phyloP scores from a whole-genome alignment of 2,113 vertebrate genomes.

The Phoenicopterus ruber region DNA sequence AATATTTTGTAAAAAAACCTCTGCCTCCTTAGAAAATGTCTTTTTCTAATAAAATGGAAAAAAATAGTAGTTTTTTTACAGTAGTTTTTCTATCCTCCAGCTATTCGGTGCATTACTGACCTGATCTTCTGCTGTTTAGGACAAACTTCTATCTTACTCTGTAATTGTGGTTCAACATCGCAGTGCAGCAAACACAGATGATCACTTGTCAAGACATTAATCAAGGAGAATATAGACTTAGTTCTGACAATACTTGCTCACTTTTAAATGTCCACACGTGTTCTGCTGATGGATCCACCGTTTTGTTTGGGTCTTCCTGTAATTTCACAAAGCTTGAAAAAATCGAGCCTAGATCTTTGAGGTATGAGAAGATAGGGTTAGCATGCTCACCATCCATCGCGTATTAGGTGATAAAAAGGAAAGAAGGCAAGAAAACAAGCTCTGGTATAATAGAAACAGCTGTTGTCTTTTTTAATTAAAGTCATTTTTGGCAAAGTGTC shows the following conservation, averaged over 20 bases:
- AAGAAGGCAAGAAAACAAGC: neutral
- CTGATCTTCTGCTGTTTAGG: neutral
- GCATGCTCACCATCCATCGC: neutral
- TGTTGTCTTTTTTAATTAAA: neutral
- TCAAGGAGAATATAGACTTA: neutral
- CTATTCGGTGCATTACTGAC: neutral
- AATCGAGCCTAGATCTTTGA: slow-evolving; percentile 3
- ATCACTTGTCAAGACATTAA: neutral
- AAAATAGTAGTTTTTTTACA: neutral
- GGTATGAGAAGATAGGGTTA: neutral
- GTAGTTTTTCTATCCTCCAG: neutral
- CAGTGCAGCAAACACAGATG: neutral
- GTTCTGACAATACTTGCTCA: neutral
- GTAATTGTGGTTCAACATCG: neutral
- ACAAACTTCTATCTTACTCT: neutral
- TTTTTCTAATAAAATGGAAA: neutral
- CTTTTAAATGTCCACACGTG: slow-evolving; percentile 25
- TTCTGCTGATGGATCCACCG: neutral
- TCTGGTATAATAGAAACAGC: neutral
- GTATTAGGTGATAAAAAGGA: neutral
- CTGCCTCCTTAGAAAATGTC: neutral
- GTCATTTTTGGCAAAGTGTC: neutral
- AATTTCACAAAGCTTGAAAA: slow-evolving; percentile 28
- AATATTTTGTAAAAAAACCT: too few species aligned
- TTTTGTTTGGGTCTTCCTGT: slow-evolving; percentile 43